A percentile compares a stretch with the other conserved stretches of the same genome.
phyloP scores from a whole-genome alignment of 2,113 vertebrate genomes.

The Crotophaga sulcirostris region DNA sequence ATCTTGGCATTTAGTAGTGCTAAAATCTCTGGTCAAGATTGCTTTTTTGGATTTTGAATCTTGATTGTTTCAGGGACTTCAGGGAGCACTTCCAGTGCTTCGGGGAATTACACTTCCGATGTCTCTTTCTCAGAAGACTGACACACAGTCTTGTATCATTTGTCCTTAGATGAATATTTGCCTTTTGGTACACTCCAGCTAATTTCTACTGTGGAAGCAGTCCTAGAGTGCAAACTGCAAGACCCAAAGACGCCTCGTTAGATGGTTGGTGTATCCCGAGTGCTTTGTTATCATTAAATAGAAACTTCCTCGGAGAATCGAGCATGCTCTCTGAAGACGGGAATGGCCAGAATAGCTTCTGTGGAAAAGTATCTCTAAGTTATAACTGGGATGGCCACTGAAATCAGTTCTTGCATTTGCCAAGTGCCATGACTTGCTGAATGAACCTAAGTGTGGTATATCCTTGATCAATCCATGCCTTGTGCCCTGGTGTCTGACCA shows the following conservation, averaged over 20 bases:
- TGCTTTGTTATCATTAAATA: neutral
- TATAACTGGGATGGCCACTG: neutral
- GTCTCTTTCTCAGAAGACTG: neutral
- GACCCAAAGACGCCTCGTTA: neutral
- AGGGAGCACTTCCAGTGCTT: neutral
- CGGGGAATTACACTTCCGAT: neutral
- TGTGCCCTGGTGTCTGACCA: neutral
- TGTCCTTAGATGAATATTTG: neutral
- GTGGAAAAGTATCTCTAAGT: neutral
- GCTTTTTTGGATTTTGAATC: neutral
- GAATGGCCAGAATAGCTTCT: neutral
- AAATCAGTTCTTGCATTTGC: neutral
- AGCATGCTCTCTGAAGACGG: neutral
- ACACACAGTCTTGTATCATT: fast-evolving
- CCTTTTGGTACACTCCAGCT: neutral
- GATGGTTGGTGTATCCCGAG: neutral
- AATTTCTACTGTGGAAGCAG: neutral
- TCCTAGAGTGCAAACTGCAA: neutral
- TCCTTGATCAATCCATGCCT: neutral
- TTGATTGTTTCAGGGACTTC: neutral
- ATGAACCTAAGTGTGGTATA: neutral
- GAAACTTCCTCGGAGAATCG: neutral
- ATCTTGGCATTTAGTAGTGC: neutral
- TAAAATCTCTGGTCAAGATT: neutral
- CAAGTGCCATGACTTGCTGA: neutral